A percentile compares a stretch with the other conserved stretches of the same genome.
Conservation (phyloP, 2,113 vertebrate species). For the Megaceryle torquata region DNA sequence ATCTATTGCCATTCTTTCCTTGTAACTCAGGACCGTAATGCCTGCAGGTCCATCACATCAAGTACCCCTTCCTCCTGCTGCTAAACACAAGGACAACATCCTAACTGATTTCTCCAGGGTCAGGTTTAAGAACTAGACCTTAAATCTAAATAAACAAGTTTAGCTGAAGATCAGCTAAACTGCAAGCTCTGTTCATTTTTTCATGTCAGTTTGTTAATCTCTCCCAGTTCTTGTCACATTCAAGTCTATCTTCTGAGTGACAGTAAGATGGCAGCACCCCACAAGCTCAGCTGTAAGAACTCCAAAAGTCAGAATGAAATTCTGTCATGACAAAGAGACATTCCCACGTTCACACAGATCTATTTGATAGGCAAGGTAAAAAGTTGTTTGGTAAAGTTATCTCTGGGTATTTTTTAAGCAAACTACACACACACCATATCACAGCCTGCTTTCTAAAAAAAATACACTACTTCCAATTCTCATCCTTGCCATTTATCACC, state of each 20-base stretch:
- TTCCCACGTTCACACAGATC: background rate
- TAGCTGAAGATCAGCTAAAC: background rate
- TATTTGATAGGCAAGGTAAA: background rate
- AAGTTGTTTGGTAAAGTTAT: background rate
- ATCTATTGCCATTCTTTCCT: background rate
- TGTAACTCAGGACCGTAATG: background rate
- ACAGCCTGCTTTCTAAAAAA: background rate
- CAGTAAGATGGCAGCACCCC: background rate
- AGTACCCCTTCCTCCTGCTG: background rate
- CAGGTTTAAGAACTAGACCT: background rate
- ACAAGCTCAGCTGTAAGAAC: background rate
- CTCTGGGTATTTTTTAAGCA: background rate
- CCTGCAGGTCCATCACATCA: background rate
- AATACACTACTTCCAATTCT: background rate
- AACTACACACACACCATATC: background rate
- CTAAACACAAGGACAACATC: background rate
- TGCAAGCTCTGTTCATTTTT: background rate
- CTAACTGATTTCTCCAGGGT: background rate
- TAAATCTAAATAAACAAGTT: background rate
- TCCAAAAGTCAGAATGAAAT: background rate
- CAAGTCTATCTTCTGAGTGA: background rate
- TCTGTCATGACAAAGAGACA: background rate
- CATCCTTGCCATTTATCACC: background rate
- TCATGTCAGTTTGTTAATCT: background rate
- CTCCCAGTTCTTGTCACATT: fast-evolving